These are phyloP conservation scores for Eufriesea mexicana DNA, from an alignment of 1,140 invertebrate species.

Conservation along the genomic window DNA sequence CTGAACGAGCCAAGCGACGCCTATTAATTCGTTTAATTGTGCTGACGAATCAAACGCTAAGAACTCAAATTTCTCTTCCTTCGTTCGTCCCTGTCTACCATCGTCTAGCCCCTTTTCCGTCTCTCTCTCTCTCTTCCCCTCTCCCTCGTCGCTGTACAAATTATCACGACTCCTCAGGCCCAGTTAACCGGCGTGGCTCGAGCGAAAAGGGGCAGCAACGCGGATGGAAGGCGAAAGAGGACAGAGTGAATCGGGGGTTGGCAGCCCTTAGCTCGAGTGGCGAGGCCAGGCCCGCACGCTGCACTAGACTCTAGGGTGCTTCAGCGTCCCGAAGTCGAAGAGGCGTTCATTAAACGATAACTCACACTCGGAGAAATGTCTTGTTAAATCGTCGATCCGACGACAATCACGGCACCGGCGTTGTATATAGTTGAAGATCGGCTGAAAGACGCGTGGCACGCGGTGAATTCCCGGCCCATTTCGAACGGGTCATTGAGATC, in stretches of 20 bases:
- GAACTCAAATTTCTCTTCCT: constrained; percentile 63
- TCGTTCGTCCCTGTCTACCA: constrained; percentile 12
- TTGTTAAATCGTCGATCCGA: constrained; percentile 69
- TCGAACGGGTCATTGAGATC: constrained; percentile 22
- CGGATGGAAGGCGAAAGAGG: background rate
- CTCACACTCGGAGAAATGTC: constrained; percentile 70
- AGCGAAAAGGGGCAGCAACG: constrained; percentile 21
- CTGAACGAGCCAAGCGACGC: constrained; percentile 60
- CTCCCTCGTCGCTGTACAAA: constrained; percentile 64
- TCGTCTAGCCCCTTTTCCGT: constrained; percentile 8
- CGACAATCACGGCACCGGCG: constrained; percentile 55
- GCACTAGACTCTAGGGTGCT: constrained; percentile 76
- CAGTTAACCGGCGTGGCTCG: constrained; percentile 55
- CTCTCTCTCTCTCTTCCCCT: constrained; percentile 1
- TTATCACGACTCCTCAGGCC: constrained; percentile 74
- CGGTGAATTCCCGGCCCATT: constrained; percentile 31
- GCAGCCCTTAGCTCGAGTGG: constrained; percentile 75
- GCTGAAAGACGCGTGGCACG: constrained; percentile 33
- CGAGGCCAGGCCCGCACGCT: constrained; percentile 67
- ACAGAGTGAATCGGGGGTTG: constrained; percentile 52
- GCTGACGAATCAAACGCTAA: constrained; percentile 78
- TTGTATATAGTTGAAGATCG: constrained; percentile 35
- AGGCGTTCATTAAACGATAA: constrained; percentile 79
- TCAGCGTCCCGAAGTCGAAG: constrained; percentile 69
- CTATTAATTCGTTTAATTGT: constrained; percentile 80